Evolutionary conservation across 2,113 vertebrate genomes (phyloP), one percentile per base, ranked within the genome.

Genomic region (Kryptolebias marmoratus): DNA sequence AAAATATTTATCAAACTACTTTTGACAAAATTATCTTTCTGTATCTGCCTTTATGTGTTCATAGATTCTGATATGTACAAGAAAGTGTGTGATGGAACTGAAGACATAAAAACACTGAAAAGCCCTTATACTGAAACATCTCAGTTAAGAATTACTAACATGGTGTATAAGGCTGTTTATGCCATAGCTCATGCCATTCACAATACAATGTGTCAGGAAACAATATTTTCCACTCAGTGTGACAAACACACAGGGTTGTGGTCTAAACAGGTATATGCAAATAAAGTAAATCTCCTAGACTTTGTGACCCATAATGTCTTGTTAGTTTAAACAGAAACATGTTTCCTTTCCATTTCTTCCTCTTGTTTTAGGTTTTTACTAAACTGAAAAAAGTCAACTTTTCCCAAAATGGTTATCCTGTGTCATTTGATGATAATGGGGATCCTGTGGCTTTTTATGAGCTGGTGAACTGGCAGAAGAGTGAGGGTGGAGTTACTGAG

Each of bases 81-180:
- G 15, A 63, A 10, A 2, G n/a, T 22, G 1, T 94, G 92, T 79
- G 76, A 92, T 64, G 91, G 91, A 49, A 78, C 50, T 27, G 50
- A 53, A 27, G 50, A 53, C n/a, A 10, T 53, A 53, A 53, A 53
- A 22, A 11, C n/a, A 0, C 72, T 93, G 4, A 75, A 87, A 60
- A 90, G 30, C 54, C 61, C 77, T 0, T 94, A 93, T 53, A 89
- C 75, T 13, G 92, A 94, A 14, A 92, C 88, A 0, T 91, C 92
- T 49, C 86, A 93, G 61, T 77, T 92, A 9, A 62, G 92, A 18
- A 68, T 91, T 30, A 83, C 88, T 32, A 61, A 93, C 82, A 92
- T 92, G 88, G 92, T 92, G 28, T 92, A 93, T 54, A 93, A 93
- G 71, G 93, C 93, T 30, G 85, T 90, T 12, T 91, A 93, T 68